Conservation (phyloP, 1,140 invertebrate genomes). For the Panagrolaimus sp. region DNA sequence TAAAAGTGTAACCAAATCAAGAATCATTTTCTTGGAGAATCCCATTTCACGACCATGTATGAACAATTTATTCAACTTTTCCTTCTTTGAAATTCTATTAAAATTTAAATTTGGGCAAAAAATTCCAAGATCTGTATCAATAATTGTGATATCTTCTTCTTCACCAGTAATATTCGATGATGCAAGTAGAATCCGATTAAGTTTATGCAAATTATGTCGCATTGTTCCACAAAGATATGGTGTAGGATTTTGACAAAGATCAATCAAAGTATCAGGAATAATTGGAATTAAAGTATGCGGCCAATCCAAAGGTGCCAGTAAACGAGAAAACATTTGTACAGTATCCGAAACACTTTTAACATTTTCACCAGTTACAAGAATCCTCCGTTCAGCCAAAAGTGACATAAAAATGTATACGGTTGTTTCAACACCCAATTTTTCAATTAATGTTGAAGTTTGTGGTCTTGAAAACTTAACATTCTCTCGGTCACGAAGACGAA, state of each 20-base stretch:
- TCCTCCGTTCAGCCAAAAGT: constrained; percentile 3
- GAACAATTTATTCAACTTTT: too few relatives aligned
- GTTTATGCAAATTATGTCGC: not conserved
- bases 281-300: constrained; percentile 18
- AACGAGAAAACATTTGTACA: not conserved
- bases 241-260: not conserved
- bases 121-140: constrained; percentile 1
- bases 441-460: not conserved
- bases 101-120: not conserved
- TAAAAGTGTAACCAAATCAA: constrained; percentile 3
- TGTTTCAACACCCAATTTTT: not conserved
- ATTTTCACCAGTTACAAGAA: constrained; percentile 11
- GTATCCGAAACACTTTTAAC: not conserved
- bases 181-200: too few relatives aligned
- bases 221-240: constrained; percentile 14
- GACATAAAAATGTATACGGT: constrained; percentile 11
- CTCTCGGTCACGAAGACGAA: not conserved
- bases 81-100: not conserved
- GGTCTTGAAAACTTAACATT: too few relatives aligned
- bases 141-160: not conserved
- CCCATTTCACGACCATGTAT: not conserved
- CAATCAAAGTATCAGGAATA: constrained; percentile 4
- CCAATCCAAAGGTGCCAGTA: constrained; percentile 16
- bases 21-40: not conserved
- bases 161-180: not conserved